Conservation (phyloP, 2,888 invertebrate species). For the Cylloceria caligata region DNA sequence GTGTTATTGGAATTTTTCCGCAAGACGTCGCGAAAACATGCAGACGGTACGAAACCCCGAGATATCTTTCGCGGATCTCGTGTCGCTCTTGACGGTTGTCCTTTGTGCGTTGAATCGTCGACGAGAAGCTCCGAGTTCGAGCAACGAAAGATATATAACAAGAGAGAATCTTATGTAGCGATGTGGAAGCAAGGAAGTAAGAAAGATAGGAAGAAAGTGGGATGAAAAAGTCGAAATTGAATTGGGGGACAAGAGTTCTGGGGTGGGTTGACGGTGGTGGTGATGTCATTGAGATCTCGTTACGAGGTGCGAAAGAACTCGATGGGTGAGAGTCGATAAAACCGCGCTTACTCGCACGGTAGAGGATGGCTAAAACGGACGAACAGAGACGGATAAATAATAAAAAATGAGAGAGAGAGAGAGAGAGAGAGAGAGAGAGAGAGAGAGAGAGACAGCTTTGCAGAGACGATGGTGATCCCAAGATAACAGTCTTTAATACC, state of each 20-base stretch:
- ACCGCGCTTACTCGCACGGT: slow-evolving; percentile 29
- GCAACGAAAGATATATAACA: slow-evolving; percentile 17
- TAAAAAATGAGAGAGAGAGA: slow-evolving; percentile 5
- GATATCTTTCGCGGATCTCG: slow-evolving; percentile 27
- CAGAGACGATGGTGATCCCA: slow-evolving; percentile 39
- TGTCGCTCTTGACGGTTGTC: slow-evolving; percentile 15
- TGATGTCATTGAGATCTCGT: slow-evolving; percentile 41
- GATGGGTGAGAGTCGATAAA: slow-evolving; percentile 34
- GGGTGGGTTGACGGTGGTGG: background rate
- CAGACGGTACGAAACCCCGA: slow-evolving; percentile 25
- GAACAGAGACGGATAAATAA: slow-evolving; percentile 22
- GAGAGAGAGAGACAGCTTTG: slow-evolving; percentile 8
- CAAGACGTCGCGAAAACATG: slow-evolving; percentile 51
- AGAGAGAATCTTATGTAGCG: background rate
- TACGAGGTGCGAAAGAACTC: slow-evolving; percentile 10
- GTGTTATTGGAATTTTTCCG: slow-evolving; percentile 68
- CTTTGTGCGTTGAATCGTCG: slow-evolving; percentile 14
- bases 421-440: slow-evolving; percentile 1
- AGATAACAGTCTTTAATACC: slow-evolving; percentile 43
- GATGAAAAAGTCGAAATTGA: slow-evolving; percentile 54
- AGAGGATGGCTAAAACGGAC: background rate
- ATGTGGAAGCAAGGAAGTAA: slow-evolving; percentile 1
- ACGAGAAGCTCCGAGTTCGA: slow-evolving; percentile 4
- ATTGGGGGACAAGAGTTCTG: slow-evolving; percentile 44
- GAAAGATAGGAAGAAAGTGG: slow-evolving; percentile 15